Evolutionary conservation across 1,140 invertebrate genomes (phyloP).

Genomic region (Zaprionus vittiger): DNA sequence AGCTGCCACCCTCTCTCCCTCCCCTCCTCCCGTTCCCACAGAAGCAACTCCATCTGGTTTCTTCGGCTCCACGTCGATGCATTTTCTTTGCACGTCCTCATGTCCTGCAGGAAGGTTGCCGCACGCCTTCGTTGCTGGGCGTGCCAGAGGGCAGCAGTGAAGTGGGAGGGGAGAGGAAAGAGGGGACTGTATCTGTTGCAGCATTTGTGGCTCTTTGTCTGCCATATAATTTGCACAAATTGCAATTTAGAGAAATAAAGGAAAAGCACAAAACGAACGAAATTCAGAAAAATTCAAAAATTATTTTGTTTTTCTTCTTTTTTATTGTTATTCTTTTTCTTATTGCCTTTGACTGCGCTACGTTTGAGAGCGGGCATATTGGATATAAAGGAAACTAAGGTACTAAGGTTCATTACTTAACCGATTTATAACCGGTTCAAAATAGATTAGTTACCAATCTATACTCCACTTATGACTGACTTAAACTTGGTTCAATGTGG

Average conservation of each 20-base stretch:
- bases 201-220: constrained; percentile 74
- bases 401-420: not conserved
- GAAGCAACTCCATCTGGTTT: constrained; percentile 13
- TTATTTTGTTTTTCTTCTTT: constrained; percentile 4
- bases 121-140: not conserved
- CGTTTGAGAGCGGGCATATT: not conserved
- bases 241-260: constrained; percentile 82
- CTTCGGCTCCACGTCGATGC: constrained; percentile 51
- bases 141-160: not conserved
- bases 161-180: not conserved
- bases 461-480: not conserved
- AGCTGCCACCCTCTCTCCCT: constrained; percentile 5
- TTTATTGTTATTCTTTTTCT: not conserved
- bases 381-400: too few relatives aligned
- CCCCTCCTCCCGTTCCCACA: constrained; percentile 5
- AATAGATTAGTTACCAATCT: not conserved
- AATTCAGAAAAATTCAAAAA: constrained; percentile 36
- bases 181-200: constrained; percentile 23
- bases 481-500: too few relatives aligned
- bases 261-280: constrained; percentile 51
- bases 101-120: constrained; percentile 11
- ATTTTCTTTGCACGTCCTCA: constrained; percentile 69
- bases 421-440: not conserved
- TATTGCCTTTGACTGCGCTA: not conserved
- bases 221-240: constrained; percentile 79